Base-by-base conservation (phyloP, 2,888 invertebrate species). In the Athalia cordata region DNA sequence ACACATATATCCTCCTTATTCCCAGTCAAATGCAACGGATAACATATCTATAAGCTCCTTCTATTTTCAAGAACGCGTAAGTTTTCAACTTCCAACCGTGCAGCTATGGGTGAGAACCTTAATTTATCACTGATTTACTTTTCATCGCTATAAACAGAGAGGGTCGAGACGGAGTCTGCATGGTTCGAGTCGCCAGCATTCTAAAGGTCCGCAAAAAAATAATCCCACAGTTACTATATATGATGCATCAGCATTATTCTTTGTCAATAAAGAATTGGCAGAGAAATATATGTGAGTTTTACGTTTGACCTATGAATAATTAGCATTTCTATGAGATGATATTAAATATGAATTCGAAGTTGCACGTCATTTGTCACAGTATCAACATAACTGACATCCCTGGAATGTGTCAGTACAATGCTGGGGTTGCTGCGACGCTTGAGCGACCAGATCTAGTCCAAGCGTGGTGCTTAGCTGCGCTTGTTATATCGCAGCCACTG, bases 391-490 rank as follows among this genome's bases (percentile, higher is more conserved):
- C 85, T 13, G 87, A 89, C 67, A 88, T 89, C 59, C 84, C 87
- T 43, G 94, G 93, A 11, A 96, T 96, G 92, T 98, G 98, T 86
- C 93, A 93, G 76, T 93, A 93, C 83, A 98, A 98, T 91, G 95
- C 96, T 0, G 93, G 93, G 83, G 92, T 95, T 3, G 96, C 97
- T 5, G 94, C 95, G 9, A 93, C 93, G 4, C 92, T 94, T 74
- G 92, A 96, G 0, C 93, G 97, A 74, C 92, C 93, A 77, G 98
- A 98, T 89, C 91, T 98, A 79, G 94, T 96, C 13, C 96, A 97
- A 89, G 95, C 97, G 62, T 98, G 98, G 98, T 94, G 94, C 50
- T 91, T 98, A 82, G 96, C 96, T 1, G 95, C 95, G 82, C 91
- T 96, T 76, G 94, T 96, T 50, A 86, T 90, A 83, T 88, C 89